Conservation (phyloP, 2,888 invertebrate genomes). For the Hypercompe scribonia region DNA sequence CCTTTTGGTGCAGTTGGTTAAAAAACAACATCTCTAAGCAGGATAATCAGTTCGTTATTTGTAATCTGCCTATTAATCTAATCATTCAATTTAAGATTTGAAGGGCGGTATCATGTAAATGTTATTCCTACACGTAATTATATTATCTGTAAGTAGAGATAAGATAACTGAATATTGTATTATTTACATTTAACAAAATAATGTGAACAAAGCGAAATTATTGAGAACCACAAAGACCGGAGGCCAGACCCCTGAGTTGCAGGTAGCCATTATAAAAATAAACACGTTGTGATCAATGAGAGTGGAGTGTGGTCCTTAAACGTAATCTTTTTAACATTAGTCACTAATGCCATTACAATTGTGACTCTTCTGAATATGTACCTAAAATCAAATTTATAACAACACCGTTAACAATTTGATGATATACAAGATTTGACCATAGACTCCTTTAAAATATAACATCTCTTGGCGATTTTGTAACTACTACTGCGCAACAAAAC, state of each 20-base stretch:
- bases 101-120: not conserved
- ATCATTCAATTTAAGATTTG: slow-evolving; percentile 1
- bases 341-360: not conserved
- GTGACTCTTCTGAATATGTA: not conserved
- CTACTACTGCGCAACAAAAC: too few species aligned
- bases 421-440: too few species aligned
- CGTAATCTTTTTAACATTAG: not conserved
- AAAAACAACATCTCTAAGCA: too few species aligned
- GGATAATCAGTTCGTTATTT: too few species aligned
- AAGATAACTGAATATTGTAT: not conserved
- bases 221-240: not conserved
- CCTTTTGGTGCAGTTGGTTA: too few species aligned
- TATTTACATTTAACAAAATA: slow-evolving; percentile 12
- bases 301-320: not conserved
- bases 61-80: not conserved
- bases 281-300: slow-evolving; percentile 40
- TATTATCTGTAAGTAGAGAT: not conserved
- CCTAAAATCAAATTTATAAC: not conserved
- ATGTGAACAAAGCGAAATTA: slow-evolving; percentile 40
- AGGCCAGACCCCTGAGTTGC: not conserved
- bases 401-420: too few species aligned
- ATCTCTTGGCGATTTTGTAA: too few species aligned
- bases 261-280: slow-evolving; percentile 17
- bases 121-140: not conserved
- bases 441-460: too few species aligned